Percentiles rank a stretch among this genome's conserved stretches.
phyloP scores from a whole-genome alignment of 2,113 vertebrate species.

The Gyps fulvus region DNA sequence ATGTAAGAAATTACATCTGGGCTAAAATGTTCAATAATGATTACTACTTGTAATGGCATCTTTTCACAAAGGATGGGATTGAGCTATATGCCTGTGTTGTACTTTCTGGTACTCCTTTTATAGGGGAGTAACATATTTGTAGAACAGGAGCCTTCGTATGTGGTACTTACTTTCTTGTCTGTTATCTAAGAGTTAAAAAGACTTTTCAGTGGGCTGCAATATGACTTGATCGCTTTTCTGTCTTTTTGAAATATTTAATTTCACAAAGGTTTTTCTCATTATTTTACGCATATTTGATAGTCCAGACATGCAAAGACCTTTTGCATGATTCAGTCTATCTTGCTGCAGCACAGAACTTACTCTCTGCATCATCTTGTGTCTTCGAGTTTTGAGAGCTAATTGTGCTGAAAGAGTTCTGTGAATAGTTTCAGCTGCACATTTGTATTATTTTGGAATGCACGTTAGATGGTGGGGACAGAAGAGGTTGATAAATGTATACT shows the following conservation, averaged over 20 bases:
- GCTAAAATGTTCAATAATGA: conserved; percentile 86
- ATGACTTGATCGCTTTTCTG: not conserved
- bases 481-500: not conserved
- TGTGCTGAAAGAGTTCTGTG: not conserved
- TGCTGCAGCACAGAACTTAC: not conserved
- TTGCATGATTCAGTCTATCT: not conserved
- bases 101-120: not conserved
- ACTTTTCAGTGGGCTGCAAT: not conserved
- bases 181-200: not conserved
- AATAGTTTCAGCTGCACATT: not conserved
- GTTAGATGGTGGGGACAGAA: not conserved
- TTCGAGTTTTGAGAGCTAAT: not conserved
- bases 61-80: conserved; percentile 53
- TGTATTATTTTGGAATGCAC: not conserved
- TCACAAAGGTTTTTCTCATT: not conserved
- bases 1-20: conserved; percentile 81
- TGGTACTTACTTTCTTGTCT: not conserved
- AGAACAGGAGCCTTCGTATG: not conserved
- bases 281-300: not conserved
- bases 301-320: not conserved
- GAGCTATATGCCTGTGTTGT: not conserved
- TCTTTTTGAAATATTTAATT: not conserved
- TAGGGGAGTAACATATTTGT: not conserved
- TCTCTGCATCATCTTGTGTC: not conserved
- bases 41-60: conserved; percentile 78